Percentiles rank a stretch among this genome's conserved stretches.
These are phyloP conservation scores for Saccopteryx bilineata DNA, from an alignment of 2,113 vertebrate species.

Conservation along the genomic window DNA sequence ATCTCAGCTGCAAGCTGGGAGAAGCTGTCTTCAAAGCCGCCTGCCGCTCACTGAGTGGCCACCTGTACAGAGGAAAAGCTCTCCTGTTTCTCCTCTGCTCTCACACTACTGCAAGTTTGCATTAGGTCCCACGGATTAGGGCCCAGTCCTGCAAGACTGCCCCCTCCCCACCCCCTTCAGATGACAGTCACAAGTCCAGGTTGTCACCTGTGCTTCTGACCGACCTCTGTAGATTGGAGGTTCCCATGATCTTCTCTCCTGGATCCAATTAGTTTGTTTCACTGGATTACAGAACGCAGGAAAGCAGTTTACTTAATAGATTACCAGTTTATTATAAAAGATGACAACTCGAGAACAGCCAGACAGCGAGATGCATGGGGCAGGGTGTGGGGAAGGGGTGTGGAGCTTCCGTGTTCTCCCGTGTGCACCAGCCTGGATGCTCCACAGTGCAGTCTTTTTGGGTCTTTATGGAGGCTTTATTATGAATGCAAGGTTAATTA, in stretches of 20 bases:
- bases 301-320: neutral
- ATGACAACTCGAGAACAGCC: neutral
- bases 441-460: neutral
- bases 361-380: neutral
- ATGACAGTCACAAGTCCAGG: neutral
- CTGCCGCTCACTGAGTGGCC: neutral
- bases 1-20: neutral
- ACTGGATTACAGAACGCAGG: neutral
- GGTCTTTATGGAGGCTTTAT: neutral
- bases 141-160: neutral
- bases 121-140: neutral
- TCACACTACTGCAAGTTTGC: neutral
- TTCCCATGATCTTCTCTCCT: neutral
- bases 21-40: slow-evolving; percentile 41
- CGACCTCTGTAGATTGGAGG: neutral
- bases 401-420: neutral
- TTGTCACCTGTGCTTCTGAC: neutral
- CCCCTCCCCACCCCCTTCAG: neutral
- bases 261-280: neutral
- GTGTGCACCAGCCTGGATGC: neutral
- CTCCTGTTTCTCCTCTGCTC: neutral
- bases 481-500: neutral
- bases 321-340: neutral
- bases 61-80: neutral
- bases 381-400: neutral